These are phyloP conservation scores for Tachysurus vachellii DNA, from an alignment of 2,113 vertebrate species.

Conservation along the genomic window DNA sequence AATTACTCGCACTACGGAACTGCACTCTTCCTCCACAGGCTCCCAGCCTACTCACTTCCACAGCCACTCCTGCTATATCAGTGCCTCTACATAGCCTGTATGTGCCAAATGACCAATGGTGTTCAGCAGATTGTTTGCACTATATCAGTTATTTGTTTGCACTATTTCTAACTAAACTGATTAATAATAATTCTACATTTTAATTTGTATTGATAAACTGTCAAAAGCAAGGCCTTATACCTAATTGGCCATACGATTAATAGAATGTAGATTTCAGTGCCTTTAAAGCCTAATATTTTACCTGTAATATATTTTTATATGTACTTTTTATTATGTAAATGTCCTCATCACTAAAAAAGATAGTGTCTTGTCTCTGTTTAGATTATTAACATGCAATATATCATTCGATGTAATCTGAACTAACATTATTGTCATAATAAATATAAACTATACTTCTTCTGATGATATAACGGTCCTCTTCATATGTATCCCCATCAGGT, in stretches of 20 bases:
- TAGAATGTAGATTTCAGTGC: conserved; percentile 2
- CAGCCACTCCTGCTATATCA: neutral
- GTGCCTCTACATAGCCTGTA: neutral
- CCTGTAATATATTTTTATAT: neutral
- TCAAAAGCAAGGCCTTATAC: neutral
- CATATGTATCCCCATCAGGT: neutral
- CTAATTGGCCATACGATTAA: neutral
- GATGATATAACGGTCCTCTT: neutral
- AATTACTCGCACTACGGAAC: conserved; percentile 44
- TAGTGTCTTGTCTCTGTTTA: neutral
- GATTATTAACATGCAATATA: neutral
- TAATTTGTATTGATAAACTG: neutral
- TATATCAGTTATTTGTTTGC: neutral
- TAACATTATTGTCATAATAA: conserved; percentile 14
- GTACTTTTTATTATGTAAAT: neutral
- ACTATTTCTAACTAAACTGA: neutral
- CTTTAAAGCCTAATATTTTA: neutral
- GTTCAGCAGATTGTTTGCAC: neutral
- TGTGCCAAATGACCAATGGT: neutral
- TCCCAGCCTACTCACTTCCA: conserved; percentile 39
- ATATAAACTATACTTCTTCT: neutral
- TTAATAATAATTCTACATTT: neutral
- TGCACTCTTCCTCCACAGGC: conserved; percentile 38
- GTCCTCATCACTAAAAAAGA: neutral
- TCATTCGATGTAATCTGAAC: neutral